phyloP scores from a whole-genome alignment of 2,113 vertebrate genomes.

The Ariopsis seemanni region DNA sequence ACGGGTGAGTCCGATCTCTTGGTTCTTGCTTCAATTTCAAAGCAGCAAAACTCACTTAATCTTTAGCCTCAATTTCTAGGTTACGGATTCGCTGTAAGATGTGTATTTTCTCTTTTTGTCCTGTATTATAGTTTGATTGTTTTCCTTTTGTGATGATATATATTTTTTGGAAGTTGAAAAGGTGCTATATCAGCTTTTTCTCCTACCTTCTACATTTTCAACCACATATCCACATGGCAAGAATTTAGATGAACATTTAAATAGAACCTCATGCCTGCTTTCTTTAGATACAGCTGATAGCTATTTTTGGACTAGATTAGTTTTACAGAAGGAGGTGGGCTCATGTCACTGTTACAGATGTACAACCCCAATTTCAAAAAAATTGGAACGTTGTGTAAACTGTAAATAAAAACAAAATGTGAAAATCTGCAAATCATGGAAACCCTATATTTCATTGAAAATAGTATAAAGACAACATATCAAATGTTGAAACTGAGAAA shows the following conservation, averaged over 20 bases:
- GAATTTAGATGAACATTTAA: too few relatives aligned
- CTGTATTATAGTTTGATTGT: neutral
- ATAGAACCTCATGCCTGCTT: too few relatives aligned
- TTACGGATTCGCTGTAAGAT: neutral
- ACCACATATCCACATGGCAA: too few relatives aligned
- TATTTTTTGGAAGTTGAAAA: neutral
- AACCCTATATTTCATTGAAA: too few relatives aligned
- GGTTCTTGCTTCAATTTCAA: neutral
- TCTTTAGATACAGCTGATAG: neutral
- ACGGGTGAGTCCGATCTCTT: constrained; percentile 72
- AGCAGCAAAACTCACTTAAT: neutral
- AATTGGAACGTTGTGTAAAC: too few relatives aligned
- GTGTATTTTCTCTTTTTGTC: neutral
- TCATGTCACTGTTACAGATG: neutral
- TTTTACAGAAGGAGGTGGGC: too few relatives aligned
- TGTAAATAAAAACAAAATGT: too few relatives aligned
- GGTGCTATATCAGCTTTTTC: neutral
- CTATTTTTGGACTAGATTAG: neutral
- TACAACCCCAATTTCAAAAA: too few relatives aligned
- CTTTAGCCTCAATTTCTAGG: neutral
- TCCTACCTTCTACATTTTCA: neutral
- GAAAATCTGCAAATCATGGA: too few relatives aligned
- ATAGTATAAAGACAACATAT: too few relatives aligned
- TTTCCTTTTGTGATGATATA: neutral
- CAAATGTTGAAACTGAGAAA: too few relatives aligned